Conservation (phyloP, 2,888 invertebrate species). For the Drosophila setosimentum region DNA sequence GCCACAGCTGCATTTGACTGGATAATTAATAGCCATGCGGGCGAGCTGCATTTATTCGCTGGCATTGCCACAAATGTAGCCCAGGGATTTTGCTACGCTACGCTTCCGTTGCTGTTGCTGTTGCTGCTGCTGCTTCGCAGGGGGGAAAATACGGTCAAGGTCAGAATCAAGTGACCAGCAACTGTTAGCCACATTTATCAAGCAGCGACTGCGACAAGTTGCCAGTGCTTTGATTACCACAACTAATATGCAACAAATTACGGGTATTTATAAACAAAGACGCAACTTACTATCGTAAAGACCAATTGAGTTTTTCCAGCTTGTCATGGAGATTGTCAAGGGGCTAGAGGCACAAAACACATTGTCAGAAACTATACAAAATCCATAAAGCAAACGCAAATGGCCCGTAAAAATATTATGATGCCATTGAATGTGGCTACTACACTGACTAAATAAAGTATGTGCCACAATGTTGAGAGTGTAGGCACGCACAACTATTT, state of each 20-base stretch:
- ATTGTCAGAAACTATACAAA: constrained; percentile 62
- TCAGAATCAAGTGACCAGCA: constrained; percentile 40
- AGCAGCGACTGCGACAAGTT: constrained; percentile 56
- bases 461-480: constrained; percentile 13
- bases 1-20: constrained; percentile 20
- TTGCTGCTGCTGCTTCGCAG: not conserved
- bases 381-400: constrained; percentile 75
- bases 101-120: constrained; percentile 28
- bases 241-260: constrained; percentile 68
- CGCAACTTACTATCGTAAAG: constrained; percentile 58
- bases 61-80: constrained; percentile 48
- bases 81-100: constrained; percentile 45
- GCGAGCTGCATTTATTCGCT: constrained; percentile 67
- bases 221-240: constrained; percentile 62
- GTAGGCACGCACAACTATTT: not conserved
- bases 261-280: constrained; percentile 68
- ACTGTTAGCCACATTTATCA: constrained; percentile 67
- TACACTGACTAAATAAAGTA: constrained; percentile 13
- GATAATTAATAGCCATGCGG: constrained; percentile 56
- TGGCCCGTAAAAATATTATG: constrained; percentile 80
- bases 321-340: not conserved
- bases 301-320: constrained; percentile 54
- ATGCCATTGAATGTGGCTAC: constrained; percentile 67
- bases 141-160: constrained; percentile 67
- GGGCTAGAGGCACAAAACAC: not conserved